Percentiles rank a stretch among this genome's conserved stretches.
phyloP scores from a whole-genome alignment of 2,888 invertebrate genomes.

The Diloba caeruleocephala region DNA sequence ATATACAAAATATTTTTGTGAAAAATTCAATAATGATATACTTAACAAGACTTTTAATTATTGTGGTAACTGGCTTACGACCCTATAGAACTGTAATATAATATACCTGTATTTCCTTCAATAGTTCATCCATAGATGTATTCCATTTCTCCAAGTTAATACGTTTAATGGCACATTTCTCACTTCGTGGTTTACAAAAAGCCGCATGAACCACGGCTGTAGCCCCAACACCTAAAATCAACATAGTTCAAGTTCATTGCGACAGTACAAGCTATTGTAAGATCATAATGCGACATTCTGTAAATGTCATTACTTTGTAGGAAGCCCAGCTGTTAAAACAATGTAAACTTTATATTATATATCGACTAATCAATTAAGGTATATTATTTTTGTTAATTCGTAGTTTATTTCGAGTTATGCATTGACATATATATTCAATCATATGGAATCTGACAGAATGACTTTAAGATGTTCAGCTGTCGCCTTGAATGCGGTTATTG shows the following conservation, averaged over 20 bases:
- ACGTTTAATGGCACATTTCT: constrained; percentile 99
- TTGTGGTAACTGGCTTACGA: no score
- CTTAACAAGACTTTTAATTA: no score
- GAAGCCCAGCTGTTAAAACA: constrained; percentile 2
- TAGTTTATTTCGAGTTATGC: background rate
- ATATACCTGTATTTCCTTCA: constrained; percentile 91
- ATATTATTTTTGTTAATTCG: no score
- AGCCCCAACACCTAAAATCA: constrained; percentile 95
- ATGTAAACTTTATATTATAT: background rate
- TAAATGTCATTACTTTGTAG: background rate
- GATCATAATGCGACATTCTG: background rate
- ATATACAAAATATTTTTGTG: no score
- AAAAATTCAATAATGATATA: no score
- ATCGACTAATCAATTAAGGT: no score
- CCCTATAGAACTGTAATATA: background rate
- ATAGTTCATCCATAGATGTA: constrained; percentile 99
- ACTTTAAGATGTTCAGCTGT: constrained; percentile 3
- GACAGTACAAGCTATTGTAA: background rate
- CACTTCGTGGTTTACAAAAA: constrained; percentile 95
- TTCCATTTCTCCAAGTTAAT: constrained; percentile 99
- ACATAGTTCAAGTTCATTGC: constrained; percentile 33
- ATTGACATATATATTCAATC: constrained; percentile 40
- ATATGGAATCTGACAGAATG: constrained; percentile 42
- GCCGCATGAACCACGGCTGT: constrained; percentile 99
- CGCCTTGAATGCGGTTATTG: constrained; percentile 5